Percentiles rank a stretch among this genome's conserved stretches.
phyloP scores from a whole-genome alignment of 2,113 vertebrate genomes.

The Lasiurus borealis region DNA sequence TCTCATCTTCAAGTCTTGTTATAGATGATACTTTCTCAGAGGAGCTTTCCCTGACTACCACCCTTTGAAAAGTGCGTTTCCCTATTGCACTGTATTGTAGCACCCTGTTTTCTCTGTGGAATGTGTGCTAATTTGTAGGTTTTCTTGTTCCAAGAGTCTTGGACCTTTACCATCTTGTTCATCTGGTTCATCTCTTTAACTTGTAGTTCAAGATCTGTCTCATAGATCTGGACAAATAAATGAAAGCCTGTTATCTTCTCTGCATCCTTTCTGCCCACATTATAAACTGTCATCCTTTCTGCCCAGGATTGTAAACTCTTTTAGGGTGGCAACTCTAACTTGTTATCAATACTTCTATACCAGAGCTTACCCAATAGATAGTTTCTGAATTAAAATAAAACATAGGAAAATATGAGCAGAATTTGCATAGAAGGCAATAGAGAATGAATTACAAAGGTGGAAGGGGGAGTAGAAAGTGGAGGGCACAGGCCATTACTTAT shows the following conservation, averaged over 20 bases:
- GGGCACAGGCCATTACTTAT: neutral
- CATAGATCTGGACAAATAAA: neutral
- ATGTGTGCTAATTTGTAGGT: neutral
- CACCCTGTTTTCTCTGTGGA: neutral
- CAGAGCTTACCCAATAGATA: neutral
- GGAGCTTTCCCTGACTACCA: neutral
- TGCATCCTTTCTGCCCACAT: neutral
- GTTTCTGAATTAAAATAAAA: conserved; percentile 19
- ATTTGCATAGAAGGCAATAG: neutral
- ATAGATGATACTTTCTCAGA: neutral
- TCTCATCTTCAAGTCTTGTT: neutral
- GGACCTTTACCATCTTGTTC: neutral
- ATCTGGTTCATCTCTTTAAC: neutral
- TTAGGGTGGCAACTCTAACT: neutral
- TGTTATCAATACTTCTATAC: neutral
- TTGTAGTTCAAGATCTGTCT: neutral
- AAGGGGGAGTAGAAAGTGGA: neutral
- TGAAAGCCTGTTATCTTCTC: neutral
- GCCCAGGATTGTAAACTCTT: neutral
- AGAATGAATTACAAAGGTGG: neutral
- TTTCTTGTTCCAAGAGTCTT: neutral
- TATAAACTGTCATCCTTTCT: neutral
- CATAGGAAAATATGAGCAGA: neutral
- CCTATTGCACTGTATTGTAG: neutral
- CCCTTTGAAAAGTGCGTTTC: neutral